Conservation (phyloP, 1,140 invertebrate genomes). For the Drosophila sulfurigaster region DNA sequence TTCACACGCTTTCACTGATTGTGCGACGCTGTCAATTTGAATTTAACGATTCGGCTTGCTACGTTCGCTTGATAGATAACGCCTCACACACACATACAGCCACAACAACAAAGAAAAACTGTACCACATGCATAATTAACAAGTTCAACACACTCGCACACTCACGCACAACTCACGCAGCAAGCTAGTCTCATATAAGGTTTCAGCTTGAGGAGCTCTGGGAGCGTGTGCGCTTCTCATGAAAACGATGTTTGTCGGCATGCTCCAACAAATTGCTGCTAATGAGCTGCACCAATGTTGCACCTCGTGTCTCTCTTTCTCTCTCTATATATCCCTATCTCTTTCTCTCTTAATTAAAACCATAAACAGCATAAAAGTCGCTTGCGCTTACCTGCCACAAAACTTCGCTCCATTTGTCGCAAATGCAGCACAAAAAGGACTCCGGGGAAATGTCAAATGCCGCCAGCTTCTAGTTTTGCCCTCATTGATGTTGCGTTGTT, state of each 20-base stretch:
- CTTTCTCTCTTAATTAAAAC: constrained; percentile 66
- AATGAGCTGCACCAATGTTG: constrained; percentile 72
- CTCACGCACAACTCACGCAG: constrained; percentile 3
- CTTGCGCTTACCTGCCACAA: constrained; percentile 56
- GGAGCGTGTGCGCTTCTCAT: constrained; percentile 54
- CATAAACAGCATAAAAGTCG: constrained; percentile 62
- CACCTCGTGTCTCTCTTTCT: neutral
- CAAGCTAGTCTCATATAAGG: constrained; percentile 29
- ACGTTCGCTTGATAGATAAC: constrained; percentile 65
- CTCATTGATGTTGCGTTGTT: constrained; percentile 61
- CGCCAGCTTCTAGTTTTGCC: neutral
- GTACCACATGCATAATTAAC: constrained; percentile 66
- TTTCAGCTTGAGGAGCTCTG: constrained; percentile 17
- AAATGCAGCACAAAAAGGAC: constrained; percentile 57
- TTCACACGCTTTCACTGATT: constrained; percentile 83
- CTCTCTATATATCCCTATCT: neutral
- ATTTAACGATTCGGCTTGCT: constrained; percentile 57
- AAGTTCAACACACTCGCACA: constrained; percentile 26
- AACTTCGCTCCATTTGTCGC: constrained; percentile 17
- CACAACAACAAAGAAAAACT: neutral
- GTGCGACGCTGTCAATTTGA: constrained; percentile 60
- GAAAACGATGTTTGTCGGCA: constrained; percentile 64
- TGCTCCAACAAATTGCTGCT: constrained; percentile 77
- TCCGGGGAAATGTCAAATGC: constrained; percentile 59
- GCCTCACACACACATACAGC: neutral